A percentile compares a stretch with the other conserved stretches of the same genome.
phyloP scores from a whole-genome alignment of 2,113 vertebrate genomes.

The Gavia stellata region DNA sequence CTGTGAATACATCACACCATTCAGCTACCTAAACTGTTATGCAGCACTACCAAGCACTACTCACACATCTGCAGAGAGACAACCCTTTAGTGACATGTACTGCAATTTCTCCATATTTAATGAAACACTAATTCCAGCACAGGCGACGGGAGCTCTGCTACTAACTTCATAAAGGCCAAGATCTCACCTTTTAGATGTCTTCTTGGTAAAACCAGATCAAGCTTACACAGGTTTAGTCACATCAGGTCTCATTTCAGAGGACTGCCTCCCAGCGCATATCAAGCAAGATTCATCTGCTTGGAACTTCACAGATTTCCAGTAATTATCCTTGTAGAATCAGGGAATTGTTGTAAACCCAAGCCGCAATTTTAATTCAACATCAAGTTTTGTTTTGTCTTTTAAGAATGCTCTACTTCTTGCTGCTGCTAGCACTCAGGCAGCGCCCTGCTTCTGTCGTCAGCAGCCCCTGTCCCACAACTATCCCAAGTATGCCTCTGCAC shows the following conservation, averaged over 20 bases:
- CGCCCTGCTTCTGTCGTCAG: conserved; percentile 70
- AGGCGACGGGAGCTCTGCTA: not conserved
- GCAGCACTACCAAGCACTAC: not conserved
- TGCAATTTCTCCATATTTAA: not conserved
- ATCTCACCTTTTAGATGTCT: not conserved
- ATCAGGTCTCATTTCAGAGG: not conserved
- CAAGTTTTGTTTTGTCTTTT: not conserved
- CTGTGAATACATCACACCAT: not conserved
- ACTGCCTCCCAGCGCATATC: not conserved
- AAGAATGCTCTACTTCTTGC: not conserved
- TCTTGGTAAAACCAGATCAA: not conserved
- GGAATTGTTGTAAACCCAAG: conserved; percentile 23
- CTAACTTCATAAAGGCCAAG: not conserved
- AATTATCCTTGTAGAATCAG: conserved; percentile 5
- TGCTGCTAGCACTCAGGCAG: conserved; percentile 63
- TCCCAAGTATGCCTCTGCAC: conserved; percentile 73
- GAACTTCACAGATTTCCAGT: conserved; percentile 28
- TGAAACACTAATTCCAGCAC: not conserved
- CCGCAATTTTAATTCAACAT: not conserved
- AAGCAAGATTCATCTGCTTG: not conserved
- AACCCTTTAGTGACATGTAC: not conserved
- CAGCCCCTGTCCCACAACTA: conserved; percentile 75
- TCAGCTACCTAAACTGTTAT: not conserved
- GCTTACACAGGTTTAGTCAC: not conserved
- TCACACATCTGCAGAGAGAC: not conserved